Base-by-base conservation (phyloP, 2,888 invertebrate species). In the Drosophila aldrichi region DNA sequence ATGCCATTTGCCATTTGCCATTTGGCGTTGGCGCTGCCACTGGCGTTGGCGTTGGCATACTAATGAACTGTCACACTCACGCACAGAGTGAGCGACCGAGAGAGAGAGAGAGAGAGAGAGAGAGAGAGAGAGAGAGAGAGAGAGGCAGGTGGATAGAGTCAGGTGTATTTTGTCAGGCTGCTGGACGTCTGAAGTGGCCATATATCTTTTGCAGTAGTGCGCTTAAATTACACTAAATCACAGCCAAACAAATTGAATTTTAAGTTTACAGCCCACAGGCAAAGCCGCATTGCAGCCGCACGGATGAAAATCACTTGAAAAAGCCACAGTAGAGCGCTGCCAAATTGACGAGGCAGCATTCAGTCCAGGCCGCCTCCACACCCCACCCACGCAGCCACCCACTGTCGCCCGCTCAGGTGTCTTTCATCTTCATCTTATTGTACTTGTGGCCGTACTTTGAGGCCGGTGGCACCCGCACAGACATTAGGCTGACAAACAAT, bases 221-320 rank as follows among this genome's bases (percentile, higher is more conserved):
- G 84, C 84, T 88, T 88, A 85, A 85, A 85, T 85, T 88, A 85
- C 84, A 85, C 77, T 88, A 85, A 85, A 85, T 85, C 84, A 88
- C 86, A 81, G 82, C 70, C 88, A 82, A 85, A 85, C 88, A 85
- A 85, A 85, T 85, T 85, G 88, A 85, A 85, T 85, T 88, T 85
- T 85, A 88, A 85, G 83, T 85, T 88, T 71, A 70, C 64, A 78
- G 64, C 57, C 78, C 71, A 75, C 77, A 76, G 67, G 69, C 68
- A 69, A 73, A 76, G 75, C 83, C 87, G 87, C 87, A 79, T 83
- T 86, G 81, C 81, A 76, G 83, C 80, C 79, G 69, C 76, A 58
- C 67, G 80, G 85, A 71, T 72, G 85, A 77, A 67, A 82, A 82
- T 86, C 82, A 86, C 82, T 82, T 81, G 73, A 82, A 71, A 71